Evolutionary conservation across 2,113 vertebrate species (phyloP).

Genomic region (Herpailurus yagouaroundi): DNA sequence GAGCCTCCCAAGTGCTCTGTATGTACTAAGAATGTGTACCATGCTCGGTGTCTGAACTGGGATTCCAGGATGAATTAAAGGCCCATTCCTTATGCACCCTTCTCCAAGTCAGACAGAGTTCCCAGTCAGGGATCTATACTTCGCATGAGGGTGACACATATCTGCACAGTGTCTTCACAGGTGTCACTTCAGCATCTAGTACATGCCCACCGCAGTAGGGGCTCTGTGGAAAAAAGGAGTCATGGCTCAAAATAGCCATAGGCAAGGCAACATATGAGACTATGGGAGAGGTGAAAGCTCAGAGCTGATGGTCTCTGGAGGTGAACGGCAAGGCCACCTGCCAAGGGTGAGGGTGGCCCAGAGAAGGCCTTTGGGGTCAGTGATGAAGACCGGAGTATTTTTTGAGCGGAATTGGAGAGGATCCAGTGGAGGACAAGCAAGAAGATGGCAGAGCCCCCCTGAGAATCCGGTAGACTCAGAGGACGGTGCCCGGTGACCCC

Average conservation of each 20-base stretch:
- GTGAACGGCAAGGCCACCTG: background rate
- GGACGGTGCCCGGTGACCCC: rapidly evolving
- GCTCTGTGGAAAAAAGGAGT: background rate
- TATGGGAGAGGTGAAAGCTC: background rate
- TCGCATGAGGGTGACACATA: background rate
- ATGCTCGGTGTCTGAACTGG: background rate
- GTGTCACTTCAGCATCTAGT: background rate
- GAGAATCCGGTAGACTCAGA: background rate
- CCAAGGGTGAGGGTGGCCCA: background rate
- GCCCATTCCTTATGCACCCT: background rate
- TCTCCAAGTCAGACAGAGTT: background rate
- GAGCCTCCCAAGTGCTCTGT: too few species aligned
- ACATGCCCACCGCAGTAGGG: background rate
- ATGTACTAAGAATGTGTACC: background rate
- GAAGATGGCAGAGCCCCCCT: background rate
- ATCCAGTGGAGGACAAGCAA: background rate
- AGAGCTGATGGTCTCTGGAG: background rate
- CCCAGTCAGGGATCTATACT: background rate
- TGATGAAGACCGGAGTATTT: background rate
- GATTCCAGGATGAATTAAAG: background rate
- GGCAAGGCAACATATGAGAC: background rate
- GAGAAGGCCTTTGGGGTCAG: background rate
- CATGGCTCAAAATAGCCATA: background rate
- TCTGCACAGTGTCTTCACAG: too few species aligned
- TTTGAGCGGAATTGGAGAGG: background rate